phyloP scores from a whole-genome alignment of 2,113 vertebrate species.

The Acanthisitta chloris region DNA sequence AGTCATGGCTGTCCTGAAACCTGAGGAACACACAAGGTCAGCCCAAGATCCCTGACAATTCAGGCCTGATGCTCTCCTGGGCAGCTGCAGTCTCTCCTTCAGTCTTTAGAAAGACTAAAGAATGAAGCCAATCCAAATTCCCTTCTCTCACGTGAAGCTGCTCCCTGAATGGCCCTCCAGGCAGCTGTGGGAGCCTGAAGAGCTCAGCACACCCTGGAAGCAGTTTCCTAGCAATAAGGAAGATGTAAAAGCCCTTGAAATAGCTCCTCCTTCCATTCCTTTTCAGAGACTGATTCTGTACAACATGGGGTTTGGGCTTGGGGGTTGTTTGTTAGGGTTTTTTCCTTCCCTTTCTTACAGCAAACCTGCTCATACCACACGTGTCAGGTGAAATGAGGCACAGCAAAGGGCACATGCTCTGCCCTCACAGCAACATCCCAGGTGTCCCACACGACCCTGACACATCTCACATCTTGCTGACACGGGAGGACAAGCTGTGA shows the following conservation, averaged over 20 bases:
- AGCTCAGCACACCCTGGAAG: not conserved
- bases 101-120: not conserved
- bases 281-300: not conserved
- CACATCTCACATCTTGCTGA: not conserved
- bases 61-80: not conserved
- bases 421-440: not conserved
- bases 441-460: not conserved
- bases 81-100: not conserved
- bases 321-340: not conserved
- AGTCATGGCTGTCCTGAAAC: not conserved
- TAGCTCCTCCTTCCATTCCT: not conserved
- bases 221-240: constrained; percentile 44
- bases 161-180: not conserved
- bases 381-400: not conserved
- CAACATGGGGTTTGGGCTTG: accelerated
- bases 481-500: not conserved
- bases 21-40: accelerated
- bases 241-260: not conserved
- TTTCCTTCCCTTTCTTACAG: not conserved
- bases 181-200: not conserved
- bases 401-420: not conserved
- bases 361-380: accelerated
- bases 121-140: not conserved
- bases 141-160: not conserved
- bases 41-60: not conserved